These are phyloP conservation scores for Amazona vittata DNA, from an alignment of 2,113 vertebrate species.

Conservation along the genomic window DNA sequence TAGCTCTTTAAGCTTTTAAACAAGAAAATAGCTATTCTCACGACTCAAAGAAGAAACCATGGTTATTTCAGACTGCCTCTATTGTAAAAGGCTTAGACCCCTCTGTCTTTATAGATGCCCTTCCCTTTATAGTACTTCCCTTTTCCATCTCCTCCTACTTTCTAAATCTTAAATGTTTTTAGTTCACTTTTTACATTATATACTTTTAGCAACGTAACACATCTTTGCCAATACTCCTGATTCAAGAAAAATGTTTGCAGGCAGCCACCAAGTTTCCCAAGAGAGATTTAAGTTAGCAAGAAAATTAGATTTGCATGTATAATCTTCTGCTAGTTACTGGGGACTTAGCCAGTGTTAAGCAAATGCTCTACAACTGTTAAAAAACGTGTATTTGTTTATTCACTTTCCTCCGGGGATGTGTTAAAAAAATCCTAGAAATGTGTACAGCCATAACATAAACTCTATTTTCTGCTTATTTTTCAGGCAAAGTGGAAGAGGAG, in stretches of 20 bases:
- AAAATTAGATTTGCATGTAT: constrained; percentile 41
- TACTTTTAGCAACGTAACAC: constrained; percentile 30
- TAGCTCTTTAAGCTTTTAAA: constrained; percentile 84
- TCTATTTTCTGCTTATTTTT: constrained; percentile 47
- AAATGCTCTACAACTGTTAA: constrained; percentile 19
- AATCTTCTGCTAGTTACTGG: constrained; percentile 16
- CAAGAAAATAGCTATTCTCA: constrained; percentile 83
- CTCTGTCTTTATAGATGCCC: constrained; percentile 68
- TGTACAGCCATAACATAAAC: not conserved
- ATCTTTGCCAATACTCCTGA: constrained; percentile 1
- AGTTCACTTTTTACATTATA: constrained; percentile 50
- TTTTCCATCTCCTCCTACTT: constrained; percentile 57
- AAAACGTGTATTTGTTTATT: constrained; percentile 38
- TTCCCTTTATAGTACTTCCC: constrained; percentile 44
- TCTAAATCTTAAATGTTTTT: constrained; percentile 41
- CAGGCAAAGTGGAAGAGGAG: not conserved
- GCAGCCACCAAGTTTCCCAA: constrained; percentile 31
- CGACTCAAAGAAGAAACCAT: constrained; percentile 72
- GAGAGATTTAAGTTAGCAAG: constrained; percentile 35
- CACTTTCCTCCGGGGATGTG: not conserved
- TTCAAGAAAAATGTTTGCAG: constrained; percentile 16
- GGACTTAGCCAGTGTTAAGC: constrained; percentile 20
- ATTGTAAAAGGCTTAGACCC: constrained; percentile 75
- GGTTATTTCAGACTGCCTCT: constrained; percentile 72
- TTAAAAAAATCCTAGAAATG: not conserved